These are phyloP conservation scores for Drosophila histrio DNA, from an alignment of 2,888 invertebrate species.

Conservation along the genomic window DNA sequence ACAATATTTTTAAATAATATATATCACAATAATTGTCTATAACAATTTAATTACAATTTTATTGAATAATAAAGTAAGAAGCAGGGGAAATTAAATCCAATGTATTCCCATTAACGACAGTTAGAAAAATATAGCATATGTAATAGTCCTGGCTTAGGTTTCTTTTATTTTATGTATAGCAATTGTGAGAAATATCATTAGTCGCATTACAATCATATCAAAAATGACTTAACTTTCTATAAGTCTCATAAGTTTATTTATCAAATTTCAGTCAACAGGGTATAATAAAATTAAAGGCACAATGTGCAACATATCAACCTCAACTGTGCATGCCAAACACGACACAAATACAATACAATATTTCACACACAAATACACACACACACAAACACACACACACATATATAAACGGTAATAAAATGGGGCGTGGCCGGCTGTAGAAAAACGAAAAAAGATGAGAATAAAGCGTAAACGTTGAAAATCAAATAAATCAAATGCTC, in stretches of 20 bases:
- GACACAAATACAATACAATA: slow-evolving; percentile 27
- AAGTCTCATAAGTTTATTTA: not conserved
- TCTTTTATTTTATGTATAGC: too few relatives aligned
- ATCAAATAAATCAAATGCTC: slow-evolving; percentile 82
- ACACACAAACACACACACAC: not conserved
- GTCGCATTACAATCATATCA: too few relatives aligned
- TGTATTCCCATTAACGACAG: too few relatives aligned
- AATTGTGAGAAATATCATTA: too few relatives aligned
- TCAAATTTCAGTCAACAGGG: not conserved
- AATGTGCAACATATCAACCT: slow-evolving; percentile 15
- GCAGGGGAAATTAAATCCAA: too few relatives aligned
- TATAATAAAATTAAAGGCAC: slow-evolving; percentile 10
- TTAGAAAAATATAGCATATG: too few relatives aligned
- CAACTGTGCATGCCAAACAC: slow-evolving; percentile 14
- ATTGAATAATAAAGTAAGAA: too few relatives aligned
- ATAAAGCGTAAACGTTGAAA: slow-evolving; percentile 57
- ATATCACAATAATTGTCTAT: too few relatives aligned
- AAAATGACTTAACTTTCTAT: not conserved
- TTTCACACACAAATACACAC: not conserved
- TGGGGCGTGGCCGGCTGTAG: slow-evolving; percentile 10
- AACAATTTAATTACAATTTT: too few relatives aligned
- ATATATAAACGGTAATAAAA: not conserved
- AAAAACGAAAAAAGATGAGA: not conserved
- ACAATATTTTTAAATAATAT: too few relatives aligned
- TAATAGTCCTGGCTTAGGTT: too few relatives aligned